phyloP scores from a whole-genome alignment of 2,113 vertebrate genomes.

The Lathamus discolor region DNA sequence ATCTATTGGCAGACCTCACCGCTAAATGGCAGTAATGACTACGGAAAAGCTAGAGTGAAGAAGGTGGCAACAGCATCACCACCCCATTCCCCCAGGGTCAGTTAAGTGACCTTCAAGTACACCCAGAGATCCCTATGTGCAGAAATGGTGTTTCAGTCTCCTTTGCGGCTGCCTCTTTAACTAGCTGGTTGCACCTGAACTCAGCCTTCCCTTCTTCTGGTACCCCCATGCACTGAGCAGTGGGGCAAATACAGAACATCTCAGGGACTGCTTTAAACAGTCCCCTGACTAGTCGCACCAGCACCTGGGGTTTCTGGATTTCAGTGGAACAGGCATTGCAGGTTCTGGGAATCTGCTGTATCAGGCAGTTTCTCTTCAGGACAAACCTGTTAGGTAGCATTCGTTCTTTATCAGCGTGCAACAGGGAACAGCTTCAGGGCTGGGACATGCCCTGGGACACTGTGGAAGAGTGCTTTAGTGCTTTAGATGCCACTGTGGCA shows the following conservation, averaged over 20 bases:
- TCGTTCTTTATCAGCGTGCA: not conserved
- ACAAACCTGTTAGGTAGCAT: conserved; percentile 12
- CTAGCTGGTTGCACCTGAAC: not conserved
- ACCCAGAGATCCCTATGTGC: not conserved
- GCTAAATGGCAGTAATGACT: not conserved
- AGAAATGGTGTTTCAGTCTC: not conserved
- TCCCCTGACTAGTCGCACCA: not conserved
- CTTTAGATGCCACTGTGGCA: not conserved
- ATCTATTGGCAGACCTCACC: not conserved
- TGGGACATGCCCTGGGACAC: not conserved
- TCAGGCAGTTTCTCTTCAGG: not conserved
- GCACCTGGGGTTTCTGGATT: not conserved
- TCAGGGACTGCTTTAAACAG: not conserved
- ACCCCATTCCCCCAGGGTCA: not conserved
- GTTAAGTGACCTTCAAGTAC: not conserved
- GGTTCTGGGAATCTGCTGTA: not conserved
- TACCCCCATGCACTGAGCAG: accelerated
- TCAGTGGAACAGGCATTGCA: not conserved
- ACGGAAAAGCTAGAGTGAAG: not conserved
- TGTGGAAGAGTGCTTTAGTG: not conserved
- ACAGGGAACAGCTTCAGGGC: not conserved
- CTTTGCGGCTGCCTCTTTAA: not conserved
- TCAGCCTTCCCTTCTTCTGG: not conserved
- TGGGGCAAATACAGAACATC: not conserved
- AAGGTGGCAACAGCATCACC: not conserved